phyloP scores from a whole-genome alignment of 2,113 vertebrate species.

The Protobothrops flavoviridis region DNA sequence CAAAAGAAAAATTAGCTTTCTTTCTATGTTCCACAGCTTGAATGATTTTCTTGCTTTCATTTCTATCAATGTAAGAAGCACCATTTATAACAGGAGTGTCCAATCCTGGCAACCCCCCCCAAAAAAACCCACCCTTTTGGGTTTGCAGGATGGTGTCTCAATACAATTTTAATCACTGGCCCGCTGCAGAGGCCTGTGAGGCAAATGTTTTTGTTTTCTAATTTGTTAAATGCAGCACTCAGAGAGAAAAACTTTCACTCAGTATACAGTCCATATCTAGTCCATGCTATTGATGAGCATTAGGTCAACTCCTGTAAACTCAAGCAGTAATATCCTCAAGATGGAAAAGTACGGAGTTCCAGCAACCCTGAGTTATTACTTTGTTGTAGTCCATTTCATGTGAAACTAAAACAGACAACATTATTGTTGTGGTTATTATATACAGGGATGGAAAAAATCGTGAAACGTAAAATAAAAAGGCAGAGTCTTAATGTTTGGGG shows the following conservation, averaged over 20 bases:
- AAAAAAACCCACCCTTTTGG: neutral
- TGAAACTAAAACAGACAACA: neutral
- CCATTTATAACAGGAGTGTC: too few relatives aligned
- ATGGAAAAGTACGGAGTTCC: neutral
- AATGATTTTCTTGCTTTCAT: accelerated
- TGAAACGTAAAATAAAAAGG: neutral
- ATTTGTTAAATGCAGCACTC: neutral
- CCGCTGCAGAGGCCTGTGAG: neutral
- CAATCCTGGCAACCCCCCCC: too few relatives aligned
- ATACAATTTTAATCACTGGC: neutral
- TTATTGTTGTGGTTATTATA: neutral
- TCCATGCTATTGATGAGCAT: neutral
- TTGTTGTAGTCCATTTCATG: neutral
- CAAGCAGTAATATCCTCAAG: neutral
- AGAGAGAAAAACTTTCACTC: neutral
- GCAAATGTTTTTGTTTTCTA: neutral
- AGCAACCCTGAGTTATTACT: neutral
- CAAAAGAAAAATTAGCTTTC: accelerated
- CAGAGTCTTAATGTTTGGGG: neutral
- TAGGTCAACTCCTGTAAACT: neutral
- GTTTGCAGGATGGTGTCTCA: neutral
- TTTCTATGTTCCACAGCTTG: accelerated
- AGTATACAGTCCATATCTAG: neutral
- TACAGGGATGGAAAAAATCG: neutral
- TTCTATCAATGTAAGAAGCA: accelerated